These are phyloP conservation scores for Thamnophis sirtalis DNA, from an alignment of 2,113 vertebrate species.

Conservation along the genomic window DNA sequence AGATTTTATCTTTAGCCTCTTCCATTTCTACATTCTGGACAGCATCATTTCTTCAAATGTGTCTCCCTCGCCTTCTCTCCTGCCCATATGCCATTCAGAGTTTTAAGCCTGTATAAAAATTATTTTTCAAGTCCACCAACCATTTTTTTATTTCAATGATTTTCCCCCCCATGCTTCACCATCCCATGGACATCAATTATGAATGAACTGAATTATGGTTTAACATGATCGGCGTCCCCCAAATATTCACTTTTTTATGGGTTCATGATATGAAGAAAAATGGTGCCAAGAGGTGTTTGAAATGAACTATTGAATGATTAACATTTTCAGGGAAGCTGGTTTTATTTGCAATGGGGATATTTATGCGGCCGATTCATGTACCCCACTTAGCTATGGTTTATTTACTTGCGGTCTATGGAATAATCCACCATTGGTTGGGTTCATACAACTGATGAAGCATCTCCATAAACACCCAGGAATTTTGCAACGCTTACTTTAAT, in stretches of 20 bases:
- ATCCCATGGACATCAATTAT: constrained; percentile 33
- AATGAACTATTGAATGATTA: constrained; percentile 34
- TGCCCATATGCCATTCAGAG: too few relatives aligned
- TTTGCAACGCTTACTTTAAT: background rate
- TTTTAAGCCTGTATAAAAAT: background rate
- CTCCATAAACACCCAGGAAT: background rate
- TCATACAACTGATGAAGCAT: background rate
- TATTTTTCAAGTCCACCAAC: constrained; percentile 24
- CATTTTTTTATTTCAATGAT: constrained; percentile 22
- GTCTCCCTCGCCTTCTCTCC: background rate
- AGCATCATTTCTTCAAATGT: background rate
- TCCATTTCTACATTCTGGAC: background rate
- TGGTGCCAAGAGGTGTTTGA: background rate
- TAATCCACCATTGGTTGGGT: background rate
- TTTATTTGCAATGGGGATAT: constrained; percentile 25
- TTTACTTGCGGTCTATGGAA: background rate
- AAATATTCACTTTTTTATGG: constrained; percentile 16
- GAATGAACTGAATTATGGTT: constrained; percentile 8
- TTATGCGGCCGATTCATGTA: constrained; percentile 1
- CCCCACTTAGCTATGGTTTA: background rate
- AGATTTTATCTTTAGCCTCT: background rate
- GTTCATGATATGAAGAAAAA: constrained; percentile 27
- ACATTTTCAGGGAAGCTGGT: background rate
- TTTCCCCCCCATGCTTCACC: constrained; percentile 27
- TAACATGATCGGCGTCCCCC: constrained; percentile 34